phyloP scores from a whole-genome alignment of 2,888 invertebrate genomes.

The Exocentrus adspersus region DNA sequence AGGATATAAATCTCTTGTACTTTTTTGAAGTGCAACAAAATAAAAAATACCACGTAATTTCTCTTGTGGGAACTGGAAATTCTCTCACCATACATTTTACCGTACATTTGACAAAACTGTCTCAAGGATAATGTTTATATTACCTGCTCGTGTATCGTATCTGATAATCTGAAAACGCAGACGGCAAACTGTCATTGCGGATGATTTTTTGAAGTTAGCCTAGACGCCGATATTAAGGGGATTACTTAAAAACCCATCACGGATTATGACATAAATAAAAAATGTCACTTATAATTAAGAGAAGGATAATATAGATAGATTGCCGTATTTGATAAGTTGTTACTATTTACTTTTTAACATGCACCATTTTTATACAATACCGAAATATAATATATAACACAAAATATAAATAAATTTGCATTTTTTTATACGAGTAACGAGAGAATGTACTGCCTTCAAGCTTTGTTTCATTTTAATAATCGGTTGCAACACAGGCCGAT shows the following conservation, averaged over 20 bases:
- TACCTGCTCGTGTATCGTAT: too few species aligned
- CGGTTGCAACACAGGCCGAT: background rate
- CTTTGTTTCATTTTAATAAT: background rate
- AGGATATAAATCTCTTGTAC: too few species aligned
- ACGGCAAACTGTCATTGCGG: background rate
- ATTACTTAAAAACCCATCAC: background rate
- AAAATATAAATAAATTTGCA: too few species aligned
- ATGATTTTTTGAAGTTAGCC: background rate
- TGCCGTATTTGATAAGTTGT: constrained; percentile 6
- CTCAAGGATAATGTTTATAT: background rate
- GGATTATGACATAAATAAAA: constrained; percentile 5
- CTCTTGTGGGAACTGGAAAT: too few species aligned
- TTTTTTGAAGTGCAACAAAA: too few species aligned
- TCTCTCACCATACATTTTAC: too few species aligned
- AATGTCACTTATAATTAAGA: constrained; percentile 3
- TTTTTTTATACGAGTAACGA: too few species aligned
- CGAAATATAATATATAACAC: too few species aligned
- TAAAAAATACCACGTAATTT: too few species aligned
- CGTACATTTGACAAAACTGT: background rate
- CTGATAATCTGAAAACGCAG: too few species aligned
- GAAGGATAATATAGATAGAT: constrained; percentile 9
- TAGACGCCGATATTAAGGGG: background rate
- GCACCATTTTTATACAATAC: too few species aligned
- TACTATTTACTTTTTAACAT: background rate
- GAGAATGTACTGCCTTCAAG: background rate